Evolutionary conservation across 2,888 invertebrate genomes (phyloP).

Genomic region (Tenthredo mesomela): DNA sequence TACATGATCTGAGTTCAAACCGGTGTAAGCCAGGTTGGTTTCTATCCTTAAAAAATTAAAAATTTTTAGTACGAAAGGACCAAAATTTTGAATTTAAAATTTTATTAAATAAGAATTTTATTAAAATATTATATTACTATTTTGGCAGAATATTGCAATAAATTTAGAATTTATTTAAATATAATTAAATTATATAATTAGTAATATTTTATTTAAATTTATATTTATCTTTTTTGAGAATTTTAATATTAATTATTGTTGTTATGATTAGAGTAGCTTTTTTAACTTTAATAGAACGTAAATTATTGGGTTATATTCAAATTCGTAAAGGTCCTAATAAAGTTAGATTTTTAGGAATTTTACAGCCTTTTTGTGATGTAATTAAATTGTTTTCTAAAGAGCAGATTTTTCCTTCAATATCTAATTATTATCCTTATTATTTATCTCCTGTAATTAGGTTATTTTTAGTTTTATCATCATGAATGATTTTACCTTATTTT

Average conservation of each 20-base stretch:
- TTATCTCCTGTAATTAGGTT: constrained; percentile 82
- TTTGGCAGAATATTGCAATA: constrained; percentile 86
- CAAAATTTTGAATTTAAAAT: constrained; percentile 79
- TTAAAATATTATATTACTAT: constrained; percentile 72
- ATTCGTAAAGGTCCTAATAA: constrained; percentile 88
- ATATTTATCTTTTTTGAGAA: constrained; percentile 76
- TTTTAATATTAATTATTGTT: constrained; percentile 81
- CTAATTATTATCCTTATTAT: constrained; percentile 83
- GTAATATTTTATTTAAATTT: constrained; percentile 80
- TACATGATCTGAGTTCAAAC: constrained; percentile 95
- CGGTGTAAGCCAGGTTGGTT: constrained; percentile 92
- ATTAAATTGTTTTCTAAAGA: constrained; percentile 87
- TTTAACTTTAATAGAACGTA: constrained; percentile 87
- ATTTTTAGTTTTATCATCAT: constrained; percentile 82
- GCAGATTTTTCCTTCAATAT: constrained; percentile 80
- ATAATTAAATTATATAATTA: constrained; percentile 80
- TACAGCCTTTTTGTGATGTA: constrained; percentile 87
- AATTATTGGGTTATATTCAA: constrained; percentile 86
- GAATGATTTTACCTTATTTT: constrained; percentile 81
- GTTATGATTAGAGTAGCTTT: constrained; percentile 85
- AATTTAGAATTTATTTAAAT: constrained; percentile 85
- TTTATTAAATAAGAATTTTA: constrained; percentile 75
- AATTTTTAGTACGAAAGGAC: constrained; percentile 91
- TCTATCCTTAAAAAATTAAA: constrained; percentile 84
- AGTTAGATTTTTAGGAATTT: constrained; percentile 82